Conservation (phyloP, 2,113 vertebrate species). For the Cyphomyrus plagiostoma region DNA sequence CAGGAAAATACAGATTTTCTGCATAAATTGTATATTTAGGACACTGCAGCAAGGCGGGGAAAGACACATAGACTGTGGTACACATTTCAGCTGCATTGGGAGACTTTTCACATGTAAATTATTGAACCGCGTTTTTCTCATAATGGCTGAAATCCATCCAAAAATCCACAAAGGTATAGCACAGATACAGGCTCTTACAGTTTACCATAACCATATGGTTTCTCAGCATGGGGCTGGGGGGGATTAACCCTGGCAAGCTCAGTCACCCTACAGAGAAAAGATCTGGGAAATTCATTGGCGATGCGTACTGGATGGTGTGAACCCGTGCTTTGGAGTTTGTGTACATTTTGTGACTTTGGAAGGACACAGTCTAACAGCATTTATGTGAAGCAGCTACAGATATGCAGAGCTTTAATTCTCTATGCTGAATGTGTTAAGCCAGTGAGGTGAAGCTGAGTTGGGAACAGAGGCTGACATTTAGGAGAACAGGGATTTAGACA, state of each 20-base stretch:
- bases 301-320: neutral
- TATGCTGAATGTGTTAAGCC: neutral
- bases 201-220: constrained; percentile 36
- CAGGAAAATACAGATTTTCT: neutral
- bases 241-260: constrained; percentile 18
- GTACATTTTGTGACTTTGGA: neutral
- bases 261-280: constrained; percentile 23
- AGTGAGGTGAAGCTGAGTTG: neutral
- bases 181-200: neutral
- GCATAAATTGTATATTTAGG: neutral
- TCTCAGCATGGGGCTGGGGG: constrained; percentile 25
- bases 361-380: neutral
- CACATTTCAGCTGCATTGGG: neutral
- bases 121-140: too few relatives aligned
- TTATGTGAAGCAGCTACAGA: neutral
- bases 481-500: neutral
- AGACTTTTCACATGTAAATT: neutral
- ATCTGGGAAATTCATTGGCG: neutral
- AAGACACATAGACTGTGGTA: neutral
- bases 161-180: neutral
- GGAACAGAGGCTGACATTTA: neutral
- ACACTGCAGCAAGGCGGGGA: neutral
- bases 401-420: neutral
- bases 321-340: neutral
- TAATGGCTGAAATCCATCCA: neutral